Evolutionary conservation across 2,888 invertebrate genomes (phyloP), one percentile per base, ranked within the genome.

Genomic region (Ligdia adustata): DNA sequence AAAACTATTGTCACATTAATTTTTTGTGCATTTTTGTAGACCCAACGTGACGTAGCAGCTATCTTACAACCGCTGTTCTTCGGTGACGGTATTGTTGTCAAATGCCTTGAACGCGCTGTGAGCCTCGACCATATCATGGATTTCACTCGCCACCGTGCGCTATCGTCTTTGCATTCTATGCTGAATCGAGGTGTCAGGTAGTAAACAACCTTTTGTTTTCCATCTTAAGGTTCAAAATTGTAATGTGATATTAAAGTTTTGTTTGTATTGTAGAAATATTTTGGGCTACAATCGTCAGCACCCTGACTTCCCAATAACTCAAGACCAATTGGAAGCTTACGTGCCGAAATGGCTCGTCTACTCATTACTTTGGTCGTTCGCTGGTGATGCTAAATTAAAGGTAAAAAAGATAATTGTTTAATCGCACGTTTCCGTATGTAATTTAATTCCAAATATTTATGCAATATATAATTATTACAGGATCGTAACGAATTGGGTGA

Each of bases 71-170:
- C 96, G 0, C 95, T 95, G 80, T 96, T 99, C 80, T 93, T 95
- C 9, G 95, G 97, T 1, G 98, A 98, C 79, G 99, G 99, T 12
- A 91, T 99, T 28, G 98, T 99, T 2, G 96, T 97, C 26, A 94
- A 96, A 62, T 96, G 97, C 68, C 85, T 99, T 55, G 98, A 99
- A 73, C 98, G 96, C 72, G 97, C 98, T 1, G 94, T 94, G 78
- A 93, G 93, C 15, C 96, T 97, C 69, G 99, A 99, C 73, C 99
- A 99, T 75, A 96, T 99, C 34, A 99, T 99, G 99, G 99, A 99
- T 90, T 99, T 99, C 79, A 99, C 99, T 0, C 92, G 98, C n/a
- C 92, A 99, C 57, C 91, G 99, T 43, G 99, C 99, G 1, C 91
- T 99, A 1, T 97, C 97, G 41, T 98, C 99, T 0, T 91, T 99